Evolutionary conservation across 2,113 vertebrate species (phyloP).

Genomic region (Macrotus californicus): DNA sequence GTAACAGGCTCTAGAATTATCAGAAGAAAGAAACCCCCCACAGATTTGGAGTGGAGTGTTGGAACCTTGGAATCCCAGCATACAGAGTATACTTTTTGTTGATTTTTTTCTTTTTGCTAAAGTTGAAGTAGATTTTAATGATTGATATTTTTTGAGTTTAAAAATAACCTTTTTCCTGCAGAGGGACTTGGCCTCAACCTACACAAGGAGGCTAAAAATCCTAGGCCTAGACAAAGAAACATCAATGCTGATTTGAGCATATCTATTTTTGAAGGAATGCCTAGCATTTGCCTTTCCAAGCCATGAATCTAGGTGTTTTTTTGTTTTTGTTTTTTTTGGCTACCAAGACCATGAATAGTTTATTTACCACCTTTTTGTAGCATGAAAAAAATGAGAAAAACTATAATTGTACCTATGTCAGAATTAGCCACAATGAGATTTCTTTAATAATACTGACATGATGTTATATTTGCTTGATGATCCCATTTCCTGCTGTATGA

Average conservation of each 20-base stretch:
- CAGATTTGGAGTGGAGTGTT: slow-evolving; percentile 77
- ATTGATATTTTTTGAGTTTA: slow-evolving; percentile 59
- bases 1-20: slow-evolving; percentile 84
- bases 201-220: slow-evolving; percentile 62
- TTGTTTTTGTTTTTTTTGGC: slow-evolving; percentile 18
- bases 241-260: slow-evolving; percentile 53
- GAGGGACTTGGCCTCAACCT: slow-evolving; percentile 63
- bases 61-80: slow-evolving; percentile 79
- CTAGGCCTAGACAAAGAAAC: slow-evolving; percentile 36
- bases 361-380: slow-evolving; percentile 52
- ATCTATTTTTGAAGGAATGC: slow-evolving; percentile 58
- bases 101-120: slow-evolving; percentile 84
- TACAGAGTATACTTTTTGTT: slow-evolving; percentile 74
- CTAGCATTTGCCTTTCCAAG: slow-evolving; percentile 56
- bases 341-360: slow-evolving; percentile 31
- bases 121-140: slow-evolving; percentile 81
- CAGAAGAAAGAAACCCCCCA: slow-evolving; percentile 78
- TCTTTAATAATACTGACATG: slow-evolving; percentile 53
- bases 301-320: slow-evolving; percentile 41
- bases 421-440: slow-evolving; percentile 49
- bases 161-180: slow-evolving; percentile 70
- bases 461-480: background rate
- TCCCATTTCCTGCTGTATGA: slow-evolving; percentile 46
- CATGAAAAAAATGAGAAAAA: slow-evolving; percentile 40
- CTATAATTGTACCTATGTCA: slow-evolving; percentile 19